Base-by-base conservation (phyloP, 2,113 vertebrate species). In the Etheostoma spectabile region DNA sequence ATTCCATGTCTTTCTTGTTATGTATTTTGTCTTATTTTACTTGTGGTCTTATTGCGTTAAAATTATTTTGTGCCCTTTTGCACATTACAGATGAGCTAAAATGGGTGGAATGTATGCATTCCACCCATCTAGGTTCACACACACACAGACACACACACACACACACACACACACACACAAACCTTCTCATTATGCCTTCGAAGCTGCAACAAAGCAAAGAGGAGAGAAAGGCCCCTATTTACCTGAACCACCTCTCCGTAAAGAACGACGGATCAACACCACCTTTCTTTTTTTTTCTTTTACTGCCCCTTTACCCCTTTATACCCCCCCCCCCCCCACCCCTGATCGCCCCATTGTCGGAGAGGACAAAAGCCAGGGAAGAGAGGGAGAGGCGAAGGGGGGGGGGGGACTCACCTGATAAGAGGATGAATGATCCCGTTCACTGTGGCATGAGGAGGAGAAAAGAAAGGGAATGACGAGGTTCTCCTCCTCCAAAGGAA, bases 381-480 rank as follows among this genome's bases (percentile, higher is more conserved):
- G 79, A 85, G 79, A 80, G 84, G 78, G 75, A 82, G 87, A 83
- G 73, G 83, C 46, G 78, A 74, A 78, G 69, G 77, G 35, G 30
- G 30, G 30, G 30, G 52, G 0, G 8, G 48, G 42, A 77, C 89
- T 89, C 88, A 92, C 91, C 93, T 94, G 92, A 94, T 92, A 92
- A 94, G 90, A 91, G 79, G 72, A 86, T 92, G 92, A 94, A 92
- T 90, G 92, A 88, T 88, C 74, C 73, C 11, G 82, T 92, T 92
- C 81, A 91, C 80, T 67, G 45, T 61, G 79, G 86, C 60, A 66
- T 42, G 77, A 77, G 78, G 65, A 57, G 73, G 60, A 78, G 68
- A 75, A 74, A 68, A 66, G 63, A 73, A 53, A 77, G 24, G 27
- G 62, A 42, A 79, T 46, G 69, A 84, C 21, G 49, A 79, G 52